Conservation (phyloP, 2,888 invertebrate species). For the Torymus aiolomorphi region DNA sequence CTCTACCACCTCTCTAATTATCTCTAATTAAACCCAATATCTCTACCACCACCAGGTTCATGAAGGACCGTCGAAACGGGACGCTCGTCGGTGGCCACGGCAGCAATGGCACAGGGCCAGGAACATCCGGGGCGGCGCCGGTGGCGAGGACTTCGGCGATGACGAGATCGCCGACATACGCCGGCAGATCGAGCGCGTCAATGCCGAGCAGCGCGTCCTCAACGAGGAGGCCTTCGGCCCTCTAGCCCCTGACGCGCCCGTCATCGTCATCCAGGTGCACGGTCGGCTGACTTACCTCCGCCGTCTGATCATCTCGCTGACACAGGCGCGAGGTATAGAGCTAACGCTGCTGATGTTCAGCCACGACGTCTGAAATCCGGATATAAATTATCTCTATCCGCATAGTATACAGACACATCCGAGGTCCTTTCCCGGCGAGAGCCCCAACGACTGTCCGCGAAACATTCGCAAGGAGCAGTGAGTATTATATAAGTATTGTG, state of each 20-base stretch:
- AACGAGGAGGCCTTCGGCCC: constrained; percentile 94
- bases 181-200: constrained; percentile 84
- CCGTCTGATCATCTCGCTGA: constrained; percentile 94
- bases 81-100: constrained; percentile 59
- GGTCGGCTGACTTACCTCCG: constrained; percentile 93
- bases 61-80: constrained; percentile 72
- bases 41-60: constrained; percentile 67
- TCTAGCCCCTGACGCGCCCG: constrained; percentile 88
- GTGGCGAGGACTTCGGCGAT: constrained; percentile 63
- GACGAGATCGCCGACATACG: constrained; percentile 84
- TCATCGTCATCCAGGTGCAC: constrained; percentile 95
- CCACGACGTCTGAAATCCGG: constrained; percentile 94
- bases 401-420: constrained; percentile 97
- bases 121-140: not conserved
- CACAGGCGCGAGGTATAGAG: constrained; percentile 93
- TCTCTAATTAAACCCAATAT: too few species aligned
- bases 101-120: not conserved
- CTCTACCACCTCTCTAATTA: too few species aligned
- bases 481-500: constrained; percentile 75
- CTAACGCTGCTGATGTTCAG: constrained; percentile 93
- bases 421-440: constrained; percentile 93
- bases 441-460: constrained; percentile 94
- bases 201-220: constrained; percentile 88
- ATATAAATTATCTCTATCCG: constrained; percentile 96
- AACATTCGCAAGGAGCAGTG: constrained; percentile 89